Evolutionary conservation across 2,888 invertebrate species (phyloP).

Genomic region (Mesorhabditis spiculigera): DNA sequence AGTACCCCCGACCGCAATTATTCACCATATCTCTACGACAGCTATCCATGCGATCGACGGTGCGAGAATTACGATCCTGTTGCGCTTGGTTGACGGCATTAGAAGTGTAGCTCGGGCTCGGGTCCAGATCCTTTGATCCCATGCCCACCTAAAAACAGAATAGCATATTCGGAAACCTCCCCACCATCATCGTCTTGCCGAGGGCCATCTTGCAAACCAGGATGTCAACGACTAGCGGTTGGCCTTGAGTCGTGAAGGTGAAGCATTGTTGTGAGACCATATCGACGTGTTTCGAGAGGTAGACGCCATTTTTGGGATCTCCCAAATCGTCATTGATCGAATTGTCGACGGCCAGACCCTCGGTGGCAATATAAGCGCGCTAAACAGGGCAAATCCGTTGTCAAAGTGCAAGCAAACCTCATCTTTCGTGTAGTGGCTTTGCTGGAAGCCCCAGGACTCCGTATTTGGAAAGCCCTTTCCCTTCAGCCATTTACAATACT

Average conservation of each 20-base stretch:
- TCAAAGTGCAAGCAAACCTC: no score
- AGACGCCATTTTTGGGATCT: background rate
- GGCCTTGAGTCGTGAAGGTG: background rate
- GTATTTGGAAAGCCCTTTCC: no score
- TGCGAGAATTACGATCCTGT: background rate
- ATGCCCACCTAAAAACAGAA: background rate
- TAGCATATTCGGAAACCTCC: no score
- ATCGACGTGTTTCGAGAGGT: background rate
- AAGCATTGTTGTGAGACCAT: background rate
- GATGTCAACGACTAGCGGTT: no score
- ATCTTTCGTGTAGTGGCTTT: no score
- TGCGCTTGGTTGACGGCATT: background rate
- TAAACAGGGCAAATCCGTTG: background rate
- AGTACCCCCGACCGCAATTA: no score
- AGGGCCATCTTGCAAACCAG: no score
- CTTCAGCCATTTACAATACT: no score
- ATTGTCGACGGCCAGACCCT: background rate
- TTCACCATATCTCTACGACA: background rate
- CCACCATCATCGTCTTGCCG: no score
- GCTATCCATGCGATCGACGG: background rate
- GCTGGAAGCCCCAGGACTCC: no score
- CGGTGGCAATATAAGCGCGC: background rate
- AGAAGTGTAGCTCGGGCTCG: background rate
- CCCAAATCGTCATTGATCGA: background rate
- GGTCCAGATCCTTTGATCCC: conserved; percentile 1